These are phyloP conservation scores for Pterocles orientalis DNA, from an alignment of 2,113 vertebrate genomes.

Conservation along the genomic window DNA sequence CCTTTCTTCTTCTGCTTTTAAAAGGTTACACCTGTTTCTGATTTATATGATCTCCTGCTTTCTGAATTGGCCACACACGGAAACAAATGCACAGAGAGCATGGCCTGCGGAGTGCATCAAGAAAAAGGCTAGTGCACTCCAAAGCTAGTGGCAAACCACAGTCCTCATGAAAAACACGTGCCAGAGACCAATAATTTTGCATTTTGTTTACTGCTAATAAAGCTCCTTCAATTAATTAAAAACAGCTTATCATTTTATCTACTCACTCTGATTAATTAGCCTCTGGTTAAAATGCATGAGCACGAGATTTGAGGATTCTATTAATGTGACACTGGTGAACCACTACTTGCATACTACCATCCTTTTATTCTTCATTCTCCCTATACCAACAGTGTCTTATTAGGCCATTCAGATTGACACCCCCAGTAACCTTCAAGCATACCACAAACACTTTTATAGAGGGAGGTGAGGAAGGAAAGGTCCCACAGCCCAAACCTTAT, in stretches of 20 bases:
- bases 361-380: not conserved
- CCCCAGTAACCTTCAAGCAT: not conserved
- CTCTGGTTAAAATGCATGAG: constrained; percentile 62
- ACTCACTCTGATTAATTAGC: constrained; percentile 69
- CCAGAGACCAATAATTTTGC: constrained; percentile 49
- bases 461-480: not conserved
- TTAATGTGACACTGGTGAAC: constrained; percentile 29
- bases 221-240: constrained; percentile 69
- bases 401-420: accelerated
- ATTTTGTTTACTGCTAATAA: constrained; percentile 64
- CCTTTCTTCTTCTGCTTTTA: not conserved
- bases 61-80: not conserved
- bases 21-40: not conserved
- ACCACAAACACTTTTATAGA: not conserved
- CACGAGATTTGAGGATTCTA: constrained; percentile 56
- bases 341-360: not conserved
- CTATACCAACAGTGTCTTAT: not conserved
- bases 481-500: not conserved
- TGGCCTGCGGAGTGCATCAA: not conserved
- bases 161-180: constrained; percentile 21
- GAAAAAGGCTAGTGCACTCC: not conserved
- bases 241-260: constrained; percentile 69
- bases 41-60: not conserved
- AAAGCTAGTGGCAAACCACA: constrained; percentile 9
- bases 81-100: not conserved